Evolutionary conservation across 1,140 invertebrate genomes (phyloP).

Genomic region (Drosophila takahashii): DNA sequence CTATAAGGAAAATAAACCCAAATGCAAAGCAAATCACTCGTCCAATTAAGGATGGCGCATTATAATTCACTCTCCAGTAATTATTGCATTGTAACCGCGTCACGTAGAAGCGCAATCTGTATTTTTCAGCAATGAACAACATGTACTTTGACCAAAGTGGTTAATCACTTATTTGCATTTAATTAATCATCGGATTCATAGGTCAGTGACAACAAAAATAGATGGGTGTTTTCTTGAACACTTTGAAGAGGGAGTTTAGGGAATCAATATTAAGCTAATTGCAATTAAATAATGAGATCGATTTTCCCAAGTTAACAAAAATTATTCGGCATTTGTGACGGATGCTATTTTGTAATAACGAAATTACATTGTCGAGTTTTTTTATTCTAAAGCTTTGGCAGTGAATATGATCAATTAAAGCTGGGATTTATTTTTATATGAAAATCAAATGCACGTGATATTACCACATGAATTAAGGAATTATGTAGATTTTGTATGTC

Average conservation of each 20-base stretch:
- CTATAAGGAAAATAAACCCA: neutral
- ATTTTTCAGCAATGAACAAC: neutral
- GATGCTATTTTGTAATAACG: neutral
- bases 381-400: neutral
- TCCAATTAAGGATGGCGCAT: constrained; percentile 5
- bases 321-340: neutral
- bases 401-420: neutral
- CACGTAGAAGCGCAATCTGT: constrained; percentile 10
- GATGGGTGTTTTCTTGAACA: neutral
- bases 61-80: neutral
- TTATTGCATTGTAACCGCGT: constrained; percentile 6
- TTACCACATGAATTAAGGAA: neutral
- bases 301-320: neutral
- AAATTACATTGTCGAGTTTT: neutral
- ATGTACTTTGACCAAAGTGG: neutral
- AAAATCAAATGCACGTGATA: neutral
- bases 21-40: neutral
- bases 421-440: neutral
- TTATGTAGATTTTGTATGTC: too few relatives aligned
- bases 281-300: neutral
- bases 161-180: constrained; percentile 10
- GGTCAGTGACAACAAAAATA: constrained; percentile 2
- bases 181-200: constrained; percentile 1
- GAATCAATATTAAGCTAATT: neutral
- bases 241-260: neutral